Base-by-base conservation (phyloP, 2,888 invertebrate species). In the Dexiosoma caninum region DNA sequence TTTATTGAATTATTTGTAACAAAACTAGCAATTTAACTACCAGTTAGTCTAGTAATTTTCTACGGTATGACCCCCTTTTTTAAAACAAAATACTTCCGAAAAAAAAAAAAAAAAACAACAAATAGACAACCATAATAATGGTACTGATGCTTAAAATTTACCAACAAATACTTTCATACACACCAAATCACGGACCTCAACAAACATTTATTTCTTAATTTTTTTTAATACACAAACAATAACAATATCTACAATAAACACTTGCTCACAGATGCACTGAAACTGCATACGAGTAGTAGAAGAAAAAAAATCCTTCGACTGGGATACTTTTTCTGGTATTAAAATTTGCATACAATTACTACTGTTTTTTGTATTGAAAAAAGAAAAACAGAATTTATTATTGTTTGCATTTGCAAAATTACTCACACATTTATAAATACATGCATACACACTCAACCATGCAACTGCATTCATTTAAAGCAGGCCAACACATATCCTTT, bases 1-100 rank as follows among this genome's bases (percentile, higher is more conserved):
- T 75, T 75, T 67, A 75, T 67, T 75, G 51, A 42, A 69, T 55
- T 67, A 67, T 64, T 53, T 74, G 10, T 12, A 64, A 32, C 66
- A 67, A 75, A 75, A 75, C 60, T 62, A 76, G 60, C 53, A 76
- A 76, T 76, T 67, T 76, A 60, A 67, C 67, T 51, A 42, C 49
- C 35, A 75, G 14, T 42, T 27, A 51, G 53, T 62, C 2, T 32
- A n/a, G 32, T 23, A 64, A 10, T 40, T 69, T 60, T 62, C 53
- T 35, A 76, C 60, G 69, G 69, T 69, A 69, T 62, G 46, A 76
- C 69, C 60, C 46, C 21, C n/a, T n/a, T 9, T 64, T 57, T 44
- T n/a, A 23, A 51, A 75, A 42, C 27, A 55, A 21, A n/a, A 16
- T 37, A 23, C 10, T n/a, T 16, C n/a, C 6, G 40, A 12, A 27